These are phyloP conservation scores for Tiliacea aurago DNA, from an alignment of 2,888 invertebrate species.

Conservation along the genomic window DNA sequence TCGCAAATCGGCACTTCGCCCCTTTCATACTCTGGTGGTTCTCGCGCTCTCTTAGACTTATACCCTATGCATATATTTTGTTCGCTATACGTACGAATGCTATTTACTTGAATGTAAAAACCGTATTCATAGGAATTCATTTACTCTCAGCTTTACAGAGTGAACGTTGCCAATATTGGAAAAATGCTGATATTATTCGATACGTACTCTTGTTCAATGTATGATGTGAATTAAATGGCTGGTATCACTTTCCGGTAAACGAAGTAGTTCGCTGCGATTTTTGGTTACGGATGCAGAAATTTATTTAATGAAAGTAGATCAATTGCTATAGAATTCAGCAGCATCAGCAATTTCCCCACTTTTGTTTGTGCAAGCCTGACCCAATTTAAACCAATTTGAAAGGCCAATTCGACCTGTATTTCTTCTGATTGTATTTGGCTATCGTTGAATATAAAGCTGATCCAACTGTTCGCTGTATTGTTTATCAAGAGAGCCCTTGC, in stretches of 20 bases:
- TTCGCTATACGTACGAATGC: constrained; percentile 31
- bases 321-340: constrained; percentile 73
- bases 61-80: constrained; percentile 45
- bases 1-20: constrained; percentile 44
- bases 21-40: constrained; percentile 25
- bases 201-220: constrained; percentile 40
- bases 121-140: constrained; percentile 49
- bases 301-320: constrained; percentile 76
- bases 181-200: constrained; percentile 54
- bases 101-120: constrained; percentile 51
- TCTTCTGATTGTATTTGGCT: constrained; percentile 85
- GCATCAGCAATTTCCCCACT: constrained; percentile 80
- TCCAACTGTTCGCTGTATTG: constrained; percentile 75
- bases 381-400: constrained; percentile 87
- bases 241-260: constrained; percentile 46
- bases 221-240: constrained; percentile 45
- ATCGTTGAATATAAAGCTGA: constrained; percentile 82
- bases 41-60: constrained; percentile 30
- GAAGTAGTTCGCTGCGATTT: constrained; percentile 59
- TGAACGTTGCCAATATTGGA: constrained; percentile 47
- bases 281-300: constrained; percentile 67
- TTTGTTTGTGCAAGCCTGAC: constrained; percentile 86
- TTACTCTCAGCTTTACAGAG: constrained; percentile 50
- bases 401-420: constrained; percentile 86
- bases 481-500: constrained; percentile 62